A percentile compares a stretch with the other conserved stretches of the same genome.
phyloP scores from a whole-genome alignment of 2,888 invertebrate genomes.

The Pelosia muscerda region DNA sequence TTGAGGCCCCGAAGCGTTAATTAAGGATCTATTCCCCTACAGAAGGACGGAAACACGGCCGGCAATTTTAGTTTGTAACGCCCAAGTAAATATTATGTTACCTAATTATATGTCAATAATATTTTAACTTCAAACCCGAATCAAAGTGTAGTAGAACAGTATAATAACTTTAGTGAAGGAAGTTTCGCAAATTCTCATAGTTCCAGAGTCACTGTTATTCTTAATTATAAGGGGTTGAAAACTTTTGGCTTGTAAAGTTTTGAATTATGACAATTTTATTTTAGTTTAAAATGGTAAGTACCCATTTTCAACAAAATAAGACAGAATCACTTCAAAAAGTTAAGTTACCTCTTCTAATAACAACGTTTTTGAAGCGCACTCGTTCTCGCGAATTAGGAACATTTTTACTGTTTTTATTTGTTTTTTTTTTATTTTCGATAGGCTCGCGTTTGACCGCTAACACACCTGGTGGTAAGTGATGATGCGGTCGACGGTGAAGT shows the following conservation, averaged over 20 bases:
- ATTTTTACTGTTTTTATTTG: too few relatives aligned
- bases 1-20: too few relatives aligned
- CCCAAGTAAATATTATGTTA: neutral
- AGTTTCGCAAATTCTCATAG: neutral
- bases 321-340: neutral
- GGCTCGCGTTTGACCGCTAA: too few relatives aligned
- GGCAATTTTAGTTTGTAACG: neutral
- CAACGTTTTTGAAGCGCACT: too few relatives aligned
- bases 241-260: neutral
- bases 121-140: neutral
- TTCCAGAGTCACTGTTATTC: conserved; percentile 1
- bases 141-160: neutral
- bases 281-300: neutral
- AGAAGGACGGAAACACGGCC: neutral
- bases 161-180: neutral
- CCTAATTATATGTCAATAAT: conserved; percentile 4
- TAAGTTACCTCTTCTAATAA: too few relatives aligned
- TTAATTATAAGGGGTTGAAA: neutral
- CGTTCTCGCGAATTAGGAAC: too few relatives aligned
- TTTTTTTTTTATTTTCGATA: too few relatives aligned
- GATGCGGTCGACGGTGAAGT: too few relatives aligned
- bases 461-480: too few relatives aligned
- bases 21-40: too few relatives aligned
- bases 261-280: neutral
- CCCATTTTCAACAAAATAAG: neutral